phyloP scores from a whole-genome alignment of 2,797 vertebrate genomes.

The Columba guinea region DNA sequence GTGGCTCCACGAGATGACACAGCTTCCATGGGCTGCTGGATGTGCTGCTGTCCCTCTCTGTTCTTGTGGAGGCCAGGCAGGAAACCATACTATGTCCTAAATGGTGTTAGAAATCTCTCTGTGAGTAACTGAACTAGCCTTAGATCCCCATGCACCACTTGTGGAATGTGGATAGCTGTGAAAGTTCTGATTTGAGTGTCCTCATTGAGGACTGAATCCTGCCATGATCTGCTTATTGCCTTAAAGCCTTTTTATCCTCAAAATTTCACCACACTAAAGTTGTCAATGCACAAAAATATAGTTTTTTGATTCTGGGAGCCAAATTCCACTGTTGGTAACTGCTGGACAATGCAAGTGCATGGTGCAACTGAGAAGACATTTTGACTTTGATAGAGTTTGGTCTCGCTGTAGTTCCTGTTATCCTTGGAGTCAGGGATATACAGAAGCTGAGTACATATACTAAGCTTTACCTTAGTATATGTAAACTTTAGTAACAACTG shows the following conservation, averaged over 20 bases:
- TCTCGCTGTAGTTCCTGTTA: background rate
- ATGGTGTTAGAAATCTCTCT: background rate
- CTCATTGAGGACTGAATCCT: background rate
- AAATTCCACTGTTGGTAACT: background rate
- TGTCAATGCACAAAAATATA: background rate
- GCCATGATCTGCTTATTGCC: fast-evolving
- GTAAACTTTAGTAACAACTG: background rate
- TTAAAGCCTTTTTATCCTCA: background rate
- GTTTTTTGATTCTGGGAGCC: background rate
- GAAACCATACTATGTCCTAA: background rate
- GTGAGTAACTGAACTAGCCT: background rate
- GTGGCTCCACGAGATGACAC: fast-evolving
- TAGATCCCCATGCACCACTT: background rate
- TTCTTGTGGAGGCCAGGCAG: background rate
- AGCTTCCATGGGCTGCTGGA: background rate
- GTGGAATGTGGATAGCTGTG: background rate
- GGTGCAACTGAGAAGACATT: background rate
- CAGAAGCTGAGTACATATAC: background rate
- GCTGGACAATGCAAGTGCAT: background rate
- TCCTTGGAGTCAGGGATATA: background rate
- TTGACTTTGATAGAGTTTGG: background rate
- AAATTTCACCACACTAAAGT: background rate
- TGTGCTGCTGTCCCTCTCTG: background rate
- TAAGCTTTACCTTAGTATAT: background rate
- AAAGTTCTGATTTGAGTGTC: background rate